Evolutionary conservation across 37 sponge, comb jelly and placozoan species (phyloP), one percentile per base, ranked within the genome.

Genomic region (Theonella swinhoei): DNA sequence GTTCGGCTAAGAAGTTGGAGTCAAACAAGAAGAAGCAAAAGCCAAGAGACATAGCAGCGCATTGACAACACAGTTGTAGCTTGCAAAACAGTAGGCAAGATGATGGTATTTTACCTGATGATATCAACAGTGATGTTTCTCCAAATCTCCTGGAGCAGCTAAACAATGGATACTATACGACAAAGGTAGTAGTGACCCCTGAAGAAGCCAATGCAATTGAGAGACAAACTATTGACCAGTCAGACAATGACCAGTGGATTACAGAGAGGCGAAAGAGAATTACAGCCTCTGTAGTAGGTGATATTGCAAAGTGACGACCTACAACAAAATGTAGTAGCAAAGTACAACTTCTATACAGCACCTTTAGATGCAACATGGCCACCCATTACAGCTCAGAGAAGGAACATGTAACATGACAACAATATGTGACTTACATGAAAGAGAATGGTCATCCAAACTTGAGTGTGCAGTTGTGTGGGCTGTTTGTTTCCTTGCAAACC

Each of bases 81-180:
- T n/a, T n/a, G n/a, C n/a, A n/a, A n/a, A n/a, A 79, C 54, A 67
- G 30, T 39, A 8, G 80, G 37, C 47, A 67, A 37, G 67, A 64
- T 17, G 54, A 39, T 65, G 80, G 43, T 1, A 67, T 38, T 40
- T 19, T 30, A 35, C 80, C 80, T 26, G 80, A 79, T 35, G 80
- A 79, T 1, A 25, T 68, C 5, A 39, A 28, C 20, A 69, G 67
- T 24, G 80, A 79, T 41, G 69, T 79, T 42, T 39, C 80, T 4
- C 54, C 80, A 24, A 69, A 79, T 1, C n/a, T 17, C 22, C 47
- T 79, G 2, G 47, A 79, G 30, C 30, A 65, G 14, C n/a, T 66
- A 40, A 79, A 67, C 24, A 8, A 2, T 36, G 24, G 31, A 19
- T 83, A 35, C 47, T 83, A 83, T 58, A 1, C 8, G 22, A 64